Evolutionary conservation across 2,888 invertebrate genomes (phyloP), one percentile per base, ranked within the genome.

Genomic region (Dicycla oo): DNA sequence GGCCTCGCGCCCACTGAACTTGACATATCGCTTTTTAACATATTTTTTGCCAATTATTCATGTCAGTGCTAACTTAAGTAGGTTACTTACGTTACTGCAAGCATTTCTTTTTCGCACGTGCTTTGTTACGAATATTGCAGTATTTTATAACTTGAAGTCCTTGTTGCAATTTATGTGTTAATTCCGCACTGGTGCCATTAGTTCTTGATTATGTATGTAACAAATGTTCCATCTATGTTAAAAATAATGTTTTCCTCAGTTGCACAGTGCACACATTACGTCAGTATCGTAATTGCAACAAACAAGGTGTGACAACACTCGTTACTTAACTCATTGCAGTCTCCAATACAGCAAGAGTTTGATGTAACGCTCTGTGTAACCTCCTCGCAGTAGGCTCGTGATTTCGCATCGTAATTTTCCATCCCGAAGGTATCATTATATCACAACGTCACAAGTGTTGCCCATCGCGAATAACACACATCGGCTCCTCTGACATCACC

Each of bases 1-100:
- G 92, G 89, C 92, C 92, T 91, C 93, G 93, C 91, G 91, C 91
- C 90, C 90, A 90, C 93, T 94, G 94, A 94, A 94, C 94, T 95
- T 95, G 95, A 95, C 94, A 94, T 91, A 92, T 93, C 91, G 90
- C 88, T 91, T 93, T 91, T 92, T 91, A 88, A 91, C 90, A 91
- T 88, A 91, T 91, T 93, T 90, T 91, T 91, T 88, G 89, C 89
- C 89, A 88, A 89, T 88, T 88, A 90, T 89, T 90, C 88, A 89
- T 91, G 92, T 89, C 91, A 89, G 85, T 88, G 87, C 73, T 85
- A 85, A 83, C 80, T 82, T 82, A 85, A 83, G 84, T 86, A 85
- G 86, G 81, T 82, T 83, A 76, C 79, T 80, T 80, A 71, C 69
- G 70, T 81, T 78, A 67, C 74, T 62, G 71, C 70, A 72, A 79